Evolutionary conservation across 2,113 vertebrate species (phyloP), one percentile per base, ranked within the genome.

Genomic region (Pedionomus torquatus): DNA sequence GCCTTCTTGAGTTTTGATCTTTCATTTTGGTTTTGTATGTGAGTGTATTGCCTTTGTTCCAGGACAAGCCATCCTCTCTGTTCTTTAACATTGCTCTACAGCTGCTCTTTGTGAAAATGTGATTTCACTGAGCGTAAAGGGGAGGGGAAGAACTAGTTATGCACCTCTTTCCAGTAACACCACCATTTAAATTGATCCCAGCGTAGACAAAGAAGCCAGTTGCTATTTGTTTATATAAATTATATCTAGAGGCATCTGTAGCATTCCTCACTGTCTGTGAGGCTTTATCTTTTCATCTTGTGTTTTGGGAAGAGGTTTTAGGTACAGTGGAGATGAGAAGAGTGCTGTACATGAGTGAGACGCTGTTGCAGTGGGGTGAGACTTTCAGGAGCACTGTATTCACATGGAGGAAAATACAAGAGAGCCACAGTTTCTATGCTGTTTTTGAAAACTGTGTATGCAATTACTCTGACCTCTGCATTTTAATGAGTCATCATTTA

Each of bases 191-290:
- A 87, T 90, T 84, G 65, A 90, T 90, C 95, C 87, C 77, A 79
- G 79, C 12, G 17, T n/a, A 78, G 66, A 89, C 94, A 97, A 95
- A 90, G 58, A 77, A 95, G 46, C 49, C 60, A 74, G 25, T 94
- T 94, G 43, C 66, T 94, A 8, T 96, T 95, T 94, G 46, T 83
- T 90, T 96, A 66, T 88, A 71, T 54, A 85, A 82, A 39, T 92
- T 46, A 46, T 77, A 78, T 26, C n/a, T 87, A 54, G 72, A 83
- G 58, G 33, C 74, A 71, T 87, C 65, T 91, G 49, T 90, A 93
- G 71, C 93, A 96, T 97, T 98, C 96, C 95, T 98, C 97, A 96
- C 97, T 97, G 94, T 97, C 97, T 96, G 95, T 97, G 96, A 97
- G 97, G 96, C 90, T 83, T 95, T 88, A 48, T 80, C 84, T 90